Evolutionary conservation across 2,113 vertebrate species (phyloP).

Genomic region (Notothenia rossii): DNA sequence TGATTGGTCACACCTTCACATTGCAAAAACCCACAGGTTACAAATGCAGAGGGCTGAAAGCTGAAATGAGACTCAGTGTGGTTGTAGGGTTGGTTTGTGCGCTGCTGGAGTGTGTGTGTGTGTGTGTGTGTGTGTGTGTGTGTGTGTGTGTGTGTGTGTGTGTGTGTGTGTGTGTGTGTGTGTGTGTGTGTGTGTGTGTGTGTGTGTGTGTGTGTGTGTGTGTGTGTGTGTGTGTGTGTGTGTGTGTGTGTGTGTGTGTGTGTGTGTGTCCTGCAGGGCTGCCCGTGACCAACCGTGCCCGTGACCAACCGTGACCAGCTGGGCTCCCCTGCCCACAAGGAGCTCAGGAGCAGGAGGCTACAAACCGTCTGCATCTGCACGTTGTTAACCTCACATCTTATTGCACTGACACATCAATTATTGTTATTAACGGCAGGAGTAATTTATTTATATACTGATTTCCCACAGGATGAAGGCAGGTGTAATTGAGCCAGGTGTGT

Average conservation of each 20-base stretch:
- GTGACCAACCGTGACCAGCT: slow-evolving; percentile 70
- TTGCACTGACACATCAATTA: slow-evolving; percentile 83
- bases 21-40: slow-evolving; percentile 33
- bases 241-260: too few species aligned
- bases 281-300: slow-evolving; percentile 16
- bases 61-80: slow-evolving; percentile 26
- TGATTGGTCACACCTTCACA: slow-evolving; percentile 50
- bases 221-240: slow-evolving; percentile 11
- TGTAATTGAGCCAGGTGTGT: slow-evolving; percentile 77
- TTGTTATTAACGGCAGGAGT: slow-evolving; percentile 78
- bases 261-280: slow-evolving; percentile 63
- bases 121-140: slow-evolving; percentile 13
- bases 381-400: slow-evolving; percentile 79
- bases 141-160: too few species aligned
- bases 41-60: slow-evolving; percentile 25
- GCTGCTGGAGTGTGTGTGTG: slow-evolving; percentile 27
- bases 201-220: neutral
- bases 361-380: slow-evolving; percentile 66
- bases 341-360: slow-evolving; percentile 55
- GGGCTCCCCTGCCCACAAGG: slow-evolving; percentile 58
- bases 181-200: too few species aligned
- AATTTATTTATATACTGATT: slow-evolving; percentile 82
- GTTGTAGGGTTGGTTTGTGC: slow-evolving; percentile 9
- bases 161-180: too few species aligned
- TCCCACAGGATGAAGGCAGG: slow-evolving; percentile 66